Evolutionary conservation across 2,113 vertebrate genomes (phyloP).

Genomic region (Thymallus thymallus): DNA sequence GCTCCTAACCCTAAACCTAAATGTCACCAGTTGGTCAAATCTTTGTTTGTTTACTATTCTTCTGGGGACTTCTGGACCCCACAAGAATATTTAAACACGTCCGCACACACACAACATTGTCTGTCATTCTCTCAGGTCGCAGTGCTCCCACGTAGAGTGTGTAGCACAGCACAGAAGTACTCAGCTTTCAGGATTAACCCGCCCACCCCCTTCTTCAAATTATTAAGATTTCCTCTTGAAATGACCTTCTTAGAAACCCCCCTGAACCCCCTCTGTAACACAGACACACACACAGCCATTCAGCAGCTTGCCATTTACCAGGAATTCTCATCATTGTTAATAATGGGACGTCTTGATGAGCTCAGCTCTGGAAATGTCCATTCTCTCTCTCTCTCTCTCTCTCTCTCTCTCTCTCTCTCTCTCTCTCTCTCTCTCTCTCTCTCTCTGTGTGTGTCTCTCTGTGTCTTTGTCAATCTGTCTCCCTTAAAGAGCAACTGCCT

Average conservation of each 20-base stretch:
- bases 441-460: too few relatives aligned
- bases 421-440: too few relatives aligned
- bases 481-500: too few relatives aligned
- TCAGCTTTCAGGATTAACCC: not conserved
- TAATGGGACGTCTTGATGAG: slow-evolving; percentile 67
- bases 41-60: too few relatives aligned
- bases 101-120: slow-evolving; percentile 7
- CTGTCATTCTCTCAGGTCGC: slow-evolving; percentile 14
- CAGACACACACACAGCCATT: slow-evolving; percentile 13
- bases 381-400: slow-evolving; percentile 43
- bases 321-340: slow-evolving; percentile 53
- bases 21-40: not conserved
- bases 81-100: too few relatives aligned
- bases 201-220: slow-evolving; percentile 23
- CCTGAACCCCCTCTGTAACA: not conserved
- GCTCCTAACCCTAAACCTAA: slow-evolving; percentile 1
- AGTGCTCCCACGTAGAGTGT: slow-evolving; percentile 35
- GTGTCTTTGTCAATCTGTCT: too few relatives aligned
- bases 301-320: slow-evolving; percentile 50
- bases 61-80: too few relatives aligned
- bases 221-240: slow-evolving; percentile 10
- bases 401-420: too few relatives aligned
- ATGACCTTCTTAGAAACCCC: not conserved
- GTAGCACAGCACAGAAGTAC: too few relatives aligned
- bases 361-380: slow-evolving; percentile 60